Evolutionary conservation across 1,140 invertebrate species (phyloP).

Genomic region (Atopsyche davidsoni): DNA sequence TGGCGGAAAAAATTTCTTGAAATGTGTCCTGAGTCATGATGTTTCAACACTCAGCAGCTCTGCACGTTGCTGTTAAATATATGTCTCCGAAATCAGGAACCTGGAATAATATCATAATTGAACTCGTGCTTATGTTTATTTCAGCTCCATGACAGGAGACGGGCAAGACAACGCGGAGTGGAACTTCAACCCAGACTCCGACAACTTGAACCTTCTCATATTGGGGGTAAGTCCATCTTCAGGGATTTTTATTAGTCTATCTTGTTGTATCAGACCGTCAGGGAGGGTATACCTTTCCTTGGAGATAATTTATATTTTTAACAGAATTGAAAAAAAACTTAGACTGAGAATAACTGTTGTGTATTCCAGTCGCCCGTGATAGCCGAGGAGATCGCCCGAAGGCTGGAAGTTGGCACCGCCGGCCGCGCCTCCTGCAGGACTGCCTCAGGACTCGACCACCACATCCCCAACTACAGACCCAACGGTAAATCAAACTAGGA

Average conservation of each 20-base stretch:
- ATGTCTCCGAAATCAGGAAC: too few relatives aligned
- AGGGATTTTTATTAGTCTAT: neutral
- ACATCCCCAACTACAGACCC: constrained; percentile 27
- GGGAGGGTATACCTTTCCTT: neutral
- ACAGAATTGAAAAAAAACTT: neutral
- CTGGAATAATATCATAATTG: too few relatives aligned
- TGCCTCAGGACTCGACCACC: constrained; percentile 25
- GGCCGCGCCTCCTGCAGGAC: constrained; percentile 23
- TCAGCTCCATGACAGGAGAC: constrained; percentile 28
- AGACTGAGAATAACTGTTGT: neutral
- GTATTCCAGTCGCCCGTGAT: constrained; percentile 24
- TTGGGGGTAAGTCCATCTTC: constrained; percentile 39
- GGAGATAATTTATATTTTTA: too few relatives aligned
- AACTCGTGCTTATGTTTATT: too few relatives aligned
- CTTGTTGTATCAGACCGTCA: too few relatives aligned
- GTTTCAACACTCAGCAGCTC: too few relatives aligned
- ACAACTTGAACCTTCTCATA: constrained; percentile 43
- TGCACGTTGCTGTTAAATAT: too few relatives aligned
- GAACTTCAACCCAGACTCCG: constrained; percentile 28
- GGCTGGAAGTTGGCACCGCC: constrained; percentile 20
- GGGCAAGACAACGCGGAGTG: constrained; percentile 24
- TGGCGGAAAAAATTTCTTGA: too few relatives aligned
- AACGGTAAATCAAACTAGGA: constrained; percentile 24
- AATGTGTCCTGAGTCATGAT: too few relatives aligned
- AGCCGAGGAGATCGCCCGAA: constrained; percentile 23